Percentiles rank a stretch among this genome's conserved stretches.
These are phyloP conservation scores for Ciconia maguari DNA, from an alignment of 2,113 vertebrate species.

Conservation along the genomic window DNA sequence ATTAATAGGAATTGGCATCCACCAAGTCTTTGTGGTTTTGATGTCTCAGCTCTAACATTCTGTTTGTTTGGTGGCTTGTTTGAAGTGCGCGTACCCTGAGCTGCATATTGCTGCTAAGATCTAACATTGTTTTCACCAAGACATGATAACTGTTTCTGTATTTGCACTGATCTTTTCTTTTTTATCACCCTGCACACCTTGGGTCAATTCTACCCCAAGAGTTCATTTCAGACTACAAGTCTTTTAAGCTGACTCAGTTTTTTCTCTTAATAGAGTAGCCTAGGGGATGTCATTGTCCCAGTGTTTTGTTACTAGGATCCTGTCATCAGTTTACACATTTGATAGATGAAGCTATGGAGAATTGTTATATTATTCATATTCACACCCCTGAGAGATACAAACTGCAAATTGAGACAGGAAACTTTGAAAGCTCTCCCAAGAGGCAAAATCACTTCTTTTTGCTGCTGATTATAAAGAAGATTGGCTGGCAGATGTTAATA, in stretches of 20 bases:
- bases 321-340: constrained; percentile 12
- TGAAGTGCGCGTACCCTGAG: neutral
- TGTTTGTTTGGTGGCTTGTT: constrained; percentile 23
- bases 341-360: constrained; percentile 30
- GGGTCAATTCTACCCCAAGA: neutral
- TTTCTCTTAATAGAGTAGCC: neutral
- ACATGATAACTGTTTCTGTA: neutral
- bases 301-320: neutral
- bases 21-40: constrained; percentile 4
- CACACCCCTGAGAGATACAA: constrained; percentile 23
- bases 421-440: constrained; percentile 34
- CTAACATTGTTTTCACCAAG: neutral
- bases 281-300: neutral
- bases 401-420: constrained; percentile 44
- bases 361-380: neutral
- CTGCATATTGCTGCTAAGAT: neutral
- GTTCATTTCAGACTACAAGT: neutral
- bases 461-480: constrained; percentile 59
- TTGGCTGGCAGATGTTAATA: constrained; percentile 68
- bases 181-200: neutral
- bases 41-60: neutral
- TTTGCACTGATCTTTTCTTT: neutral
- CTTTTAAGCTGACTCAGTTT: neutral
- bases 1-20: constrained; percentile 36
- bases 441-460: constrained; percentile 63